Conservation (phyloP, 2,888 invertebrate genomes). For the Noctua janthe region DNA sequence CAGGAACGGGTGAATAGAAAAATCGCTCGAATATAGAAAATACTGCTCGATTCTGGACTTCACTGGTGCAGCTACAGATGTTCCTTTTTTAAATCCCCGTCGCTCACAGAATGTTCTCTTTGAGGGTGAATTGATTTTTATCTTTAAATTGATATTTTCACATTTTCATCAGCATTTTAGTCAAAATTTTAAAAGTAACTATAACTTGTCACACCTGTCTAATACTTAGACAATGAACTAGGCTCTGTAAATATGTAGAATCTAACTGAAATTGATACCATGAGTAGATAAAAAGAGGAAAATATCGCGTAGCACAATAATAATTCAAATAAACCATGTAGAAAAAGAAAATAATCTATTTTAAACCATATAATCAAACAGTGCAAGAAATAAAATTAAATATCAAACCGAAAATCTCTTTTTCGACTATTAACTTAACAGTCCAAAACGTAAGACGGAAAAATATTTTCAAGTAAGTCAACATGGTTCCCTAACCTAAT, state of each 20-base stretch:
- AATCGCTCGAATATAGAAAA: conserved; percentile 45
- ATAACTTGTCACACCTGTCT: too few species aligned
- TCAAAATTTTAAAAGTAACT: too few species aligned
- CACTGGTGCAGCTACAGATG: neutral
- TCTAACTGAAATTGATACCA: neutral
- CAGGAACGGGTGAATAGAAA: conserved; percentile 28
- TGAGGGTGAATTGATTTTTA: neutral
- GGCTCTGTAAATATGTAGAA: neutral
- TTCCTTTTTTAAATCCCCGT: conserved; percentile 27
- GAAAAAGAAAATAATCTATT: neutral
- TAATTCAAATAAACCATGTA: neutral
- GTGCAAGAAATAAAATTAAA: neutral
- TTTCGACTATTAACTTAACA: neutral
- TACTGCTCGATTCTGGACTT: conserved; percentile 14
- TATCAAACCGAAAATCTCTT: neutral
- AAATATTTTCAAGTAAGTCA: conserved; percentile 22
- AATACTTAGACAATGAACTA: too few species aligned
- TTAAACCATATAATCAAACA: neutral
- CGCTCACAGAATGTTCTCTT: conserved; percentile 21
- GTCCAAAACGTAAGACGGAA: neutral
- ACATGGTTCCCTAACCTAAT: conserved; percentile 30
- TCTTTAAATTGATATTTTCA: neutral
- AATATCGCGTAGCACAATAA: neutral
- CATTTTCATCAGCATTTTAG: neutral
- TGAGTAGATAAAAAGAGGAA: neutral